phyloP scores from a whole-genome alignment of 1,140 invertebrate genomes.

The Lucilia cuprina region DNA sequence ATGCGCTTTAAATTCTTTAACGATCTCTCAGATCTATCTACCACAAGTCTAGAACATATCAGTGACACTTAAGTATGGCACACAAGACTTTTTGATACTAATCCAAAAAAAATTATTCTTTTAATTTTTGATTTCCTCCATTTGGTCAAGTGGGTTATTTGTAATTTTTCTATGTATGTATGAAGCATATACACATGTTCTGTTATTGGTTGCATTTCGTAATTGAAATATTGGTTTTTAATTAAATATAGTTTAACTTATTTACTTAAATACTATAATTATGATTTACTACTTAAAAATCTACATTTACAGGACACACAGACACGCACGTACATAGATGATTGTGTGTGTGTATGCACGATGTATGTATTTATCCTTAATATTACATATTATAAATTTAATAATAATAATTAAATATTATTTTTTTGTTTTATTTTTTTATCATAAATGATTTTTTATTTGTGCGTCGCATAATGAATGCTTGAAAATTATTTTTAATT shows the following conservation, averaged over 20 bases:
- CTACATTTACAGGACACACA: slow-evolving; percentile 16
- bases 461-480: slow-evolving; percentile 63
- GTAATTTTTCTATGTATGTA: too few species aligned
- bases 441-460: slow-evolving; percentile 39
- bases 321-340: neutral
- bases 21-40: too few species aligned
- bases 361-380: slow-evolving; percentile 26
- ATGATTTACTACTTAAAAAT: neutral
- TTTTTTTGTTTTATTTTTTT: neutral
- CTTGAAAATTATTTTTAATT: slow-evolving; percentile 42
- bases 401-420: slow-evolving; percentile 6
- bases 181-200: too few species aligned
- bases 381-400: neutral
- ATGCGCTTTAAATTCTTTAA: too few species aligned
- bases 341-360: neutral
- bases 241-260: neutral
- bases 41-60: too few species aligned
- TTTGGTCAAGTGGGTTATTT: too few species aligned
- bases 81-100: too few species aligned
- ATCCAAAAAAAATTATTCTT: too few species aligned
- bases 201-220: neutral
- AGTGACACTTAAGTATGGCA: too few species aligned
- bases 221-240: neutral
- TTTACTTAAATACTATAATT: neutral
- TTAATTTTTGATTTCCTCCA: too few species aligned